Evolutionary conservation across 1,140 invertebrate species (phyloP).

Genomic region (Dendroctonus ponderosae): DNA sequence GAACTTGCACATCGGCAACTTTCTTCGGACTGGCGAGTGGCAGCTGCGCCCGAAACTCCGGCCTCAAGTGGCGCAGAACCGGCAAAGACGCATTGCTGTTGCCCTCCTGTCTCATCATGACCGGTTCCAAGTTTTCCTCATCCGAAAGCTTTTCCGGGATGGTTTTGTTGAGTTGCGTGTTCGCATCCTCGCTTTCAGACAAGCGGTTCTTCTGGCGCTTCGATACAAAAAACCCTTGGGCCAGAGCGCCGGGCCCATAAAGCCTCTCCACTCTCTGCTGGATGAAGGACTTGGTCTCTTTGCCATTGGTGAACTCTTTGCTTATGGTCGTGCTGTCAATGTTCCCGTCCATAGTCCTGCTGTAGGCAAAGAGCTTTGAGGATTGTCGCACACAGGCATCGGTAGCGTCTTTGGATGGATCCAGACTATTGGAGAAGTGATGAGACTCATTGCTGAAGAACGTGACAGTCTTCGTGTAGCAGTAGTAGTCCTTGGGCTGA

Average conservation of each 20-base stretch:
- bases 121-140: constrained; percentile 31
- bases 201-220: constrained; percentile 52
- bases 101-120: constrained; percentile 43
- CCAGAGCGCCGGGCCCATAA: constrained; percentile 80
- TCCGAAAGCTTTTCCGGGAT: constrained; percentile 43
- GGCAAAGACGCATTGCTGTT: constrained; percentile 58
- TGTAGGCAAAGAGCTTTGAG: constrained; percentile 2
- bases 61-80: constrained; percentile 75
- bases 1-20: constrained; percentile 35
- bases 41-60: constrained; percentile 81
- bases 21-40: constrained; percentile 62
- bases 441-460: constrained; percentile 38
- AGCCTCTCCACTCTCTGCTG: constrained; percentile 83
- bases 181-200: constrained; percentile 39
- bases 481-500: constrained; percentile 35
- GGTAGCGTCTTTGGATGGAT: constrained; percentile 39
- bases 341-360: constrained; percentile 5
- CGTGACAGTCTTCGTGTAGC: constrained; percentile 36
- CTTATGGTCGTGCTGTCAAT: constrained; percentile 29
- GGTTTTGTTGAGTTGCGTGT: constrained; percentile 27
- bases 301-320: constrained; percentile 45
- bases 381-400: constrained; percentile 38
- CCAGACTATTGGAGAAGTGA: constrained; percentile 5
- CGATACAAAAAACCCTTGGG: constrained; percentile 76
- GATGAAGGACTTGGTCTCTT: constrained; percentile 75